Percentiles rank a stretch among this genome's conserved stretches.
These are phyloP conservation scores for Eulacestoma nigropectus DNA, from an alignment of 2,113 vertebrate genomes.

Conservation along the genomic window DNA sequence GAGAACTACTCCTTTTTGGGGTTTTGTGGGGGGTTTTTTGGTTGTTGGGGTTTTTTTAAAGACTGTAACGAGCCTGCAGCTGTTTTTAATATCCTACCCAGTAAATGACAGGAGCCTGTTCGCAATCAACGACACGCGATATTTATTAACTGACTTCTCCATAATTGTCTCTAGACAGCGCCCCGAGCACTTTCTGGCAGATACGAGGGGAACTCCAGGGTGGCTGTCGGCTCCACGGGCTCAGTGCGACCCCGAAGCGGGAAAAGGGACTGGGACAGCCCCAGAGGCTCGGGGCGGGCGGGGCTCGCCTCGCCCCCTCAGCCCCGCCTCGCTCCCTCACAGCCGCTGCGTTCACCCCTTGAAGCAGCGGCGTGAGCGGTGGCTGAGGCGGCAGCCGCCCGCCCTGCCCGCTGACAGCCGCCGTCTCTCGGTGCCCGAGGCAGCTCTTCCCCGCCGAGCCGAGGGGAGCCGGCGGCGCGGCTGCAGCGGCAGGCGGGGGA, in stretches of 20 bases:
- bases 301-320: not conserved
- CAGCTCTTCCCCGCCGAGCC: not conserved
- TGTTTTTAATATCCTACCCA: not conserved
- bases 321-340: not conserved
- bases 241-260: not conserved
- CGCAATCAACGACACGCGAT: not conserved
- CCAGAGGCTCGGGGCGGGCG: not conserved
- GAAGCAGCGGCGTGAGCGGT: not conserved
- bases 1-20: not conserved
- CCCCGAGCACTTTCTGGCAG: not conserved
- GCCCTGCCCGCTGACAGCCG: not conserved
- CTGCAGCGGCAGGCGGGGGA: conserved; percentile 19
- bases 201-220: too few species aligned
- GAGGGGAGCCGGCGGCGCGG: not conserved
- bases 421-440: not conserved
- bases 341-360: not conserved
- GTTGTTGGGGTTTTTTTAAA: not conserved
- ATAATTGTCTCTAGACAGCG: not conserved
- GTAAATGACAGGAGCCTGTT: not conserved
- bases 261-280: accelerated
- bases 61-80: not conserved
- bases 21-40: accelerated
- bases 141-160: not conserved
- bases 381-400: not conserved
- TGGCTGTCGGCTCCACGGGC: accelerated